Conservation (phyloP, 2,113 vertebrate genomes). For the Gymnocephalus cernua region DNA sequence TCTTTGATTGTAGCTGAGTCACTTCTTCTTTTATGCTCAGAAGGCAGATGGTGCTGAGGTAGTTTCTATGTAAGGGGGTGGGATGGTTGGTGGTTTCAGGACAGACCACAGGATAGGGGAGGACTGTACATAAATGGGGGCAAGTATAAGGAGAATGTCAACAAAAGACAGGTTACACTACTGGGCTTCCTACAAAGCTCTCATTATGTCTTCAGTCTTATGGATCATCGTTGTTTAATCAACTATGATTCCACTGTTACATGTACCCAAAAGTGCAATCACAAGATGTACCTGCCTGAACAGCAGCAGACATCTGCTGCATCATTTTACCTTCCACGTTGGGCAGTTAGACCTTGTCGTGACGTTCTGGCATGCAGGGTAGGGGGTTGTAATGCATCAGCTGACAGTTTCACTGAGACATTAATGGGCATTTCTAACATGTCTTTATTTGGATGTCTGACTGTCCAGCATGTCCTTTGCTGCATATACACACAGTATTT, state of each 20-base stretch:
- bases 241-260: conserved; percentile 9
- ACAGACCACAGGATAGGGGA: neutral
- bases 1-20: neutral
- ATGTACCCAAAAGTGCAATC: conserved; percentile 19
- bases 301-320: neutral
- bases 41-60: neutral
- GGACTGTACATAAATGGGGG: neutral
- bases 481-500: neutral
- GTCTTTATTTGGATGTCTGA: neutral
- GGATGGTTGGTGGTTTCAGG: neutral
- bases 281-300: neutral
- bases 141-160: neutral
- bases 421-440: neutral
- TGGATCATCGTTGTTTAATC: conserved; percentile 39
- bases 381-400: neutral
- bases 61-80: neutral
- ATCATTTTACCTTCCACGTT: neutral
- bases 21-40: neutral
- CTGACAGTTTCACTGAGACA: neutral
- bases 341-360: neutral
- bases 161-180: conserved; percentile 1
- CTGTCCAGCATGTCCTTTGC: neutral
- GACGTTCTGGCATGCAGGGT: neutral
- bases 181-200: conserved; percentile 4
- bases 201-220: conserved; percentile 19